phyloP scores from a whole-genome alignment of 2,888 invertebrate genomes.

The Sminthurides aquaticus region DNA sequence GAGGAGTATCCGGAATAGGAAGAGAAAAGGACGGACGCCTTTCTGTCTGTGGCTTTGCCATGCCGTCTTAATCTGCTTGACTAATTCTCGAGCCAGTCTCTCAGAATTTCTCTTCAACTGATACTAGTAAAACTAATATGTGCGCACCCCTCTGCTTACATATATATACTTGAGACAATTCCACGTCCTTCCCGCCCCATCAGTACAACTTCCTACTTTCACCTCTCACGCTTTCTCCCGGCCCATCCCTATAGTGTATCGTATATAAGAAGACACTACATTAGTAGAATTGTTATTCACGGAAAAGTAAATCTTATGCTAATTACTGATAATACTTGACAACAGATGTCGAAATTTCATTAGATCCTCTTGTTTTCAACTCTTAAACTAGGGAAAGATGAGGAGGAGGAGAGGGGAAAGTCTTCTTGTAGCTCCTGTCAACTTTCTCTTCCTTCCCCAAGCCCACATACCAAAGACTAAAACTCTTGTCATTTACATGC shows the following conservation, averaged over 20 bases:
- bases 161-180: too few relatives aligned
- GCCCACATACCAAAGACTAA: too few relatives aligned
- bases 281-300: slow-evolving; percentile 33
- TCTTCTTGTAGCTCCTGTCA: too few relatives aligned
- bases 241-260: too few relatives aligned
- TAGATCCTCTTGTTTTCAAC: slow-evolving; percentile 38
- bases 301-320: slow-evolving; percentile 44
- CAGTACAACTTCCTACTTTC: too few relatives aligned
- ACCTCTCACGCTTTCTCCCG: background rate
- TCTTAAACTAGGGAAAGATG: too few relatives aligned
- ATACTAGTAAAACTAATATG: background rate
- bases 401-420: slow-evolving; percentile 15
- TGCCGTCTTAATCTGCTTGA: slow-evolving; percentile 37
- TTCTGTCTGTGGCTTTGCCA: slow-evolving; percentile 19
- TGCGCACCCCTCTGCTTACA: too few relatives aligned
- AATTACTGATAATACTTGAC: slow-evolving; percentile 44
- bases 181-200: too few relatives aligned
- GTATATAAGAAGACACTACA: background rate
- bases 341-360: slow-evolving; percentile 44
- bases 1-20: slow-evolving; percentile 1
- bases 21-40: slow-evolving; percentile 5
- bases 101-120: background rate
- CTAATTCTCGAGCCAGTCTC: slow-evolving; percentile 22
- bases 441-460: too few relatives aligned
- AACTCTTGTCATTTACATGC: background rate